Base-by-base conservation (phyloP, 2,797 vertebrate species). In the Miichthys miiuy region DNA sequence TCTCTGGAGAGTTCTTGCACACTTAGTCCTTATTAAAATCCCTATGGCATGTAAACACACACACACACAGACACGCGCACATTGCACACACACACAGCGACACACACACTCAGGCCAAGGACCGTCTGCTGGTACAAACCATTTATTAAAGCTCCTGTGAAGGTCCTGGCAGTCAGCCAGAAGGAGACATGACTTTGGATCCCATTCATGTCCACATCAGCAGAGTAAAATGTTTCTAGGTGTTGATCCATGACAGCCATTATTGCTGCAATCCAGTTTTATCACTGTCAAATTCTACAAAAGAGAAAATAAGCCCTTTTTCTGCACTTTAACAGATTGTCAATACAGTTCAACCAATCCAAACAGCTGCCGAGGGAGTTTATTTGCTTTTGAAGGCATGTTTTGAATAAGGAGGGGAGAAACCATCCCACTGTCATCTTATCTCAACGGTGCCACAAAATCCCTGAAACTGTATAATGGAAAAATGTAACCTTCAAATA, bases 121-220 rank as follows among this genome's bases (percentile, higher is more conserved):
- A 92, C 90, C 91, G 89, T 92, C 90, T 91, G 90, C 89, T 88
- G 88, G 88, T 93, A 91, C 93, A 94, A 93, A 91, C 85, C 93
- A 92, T 95, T 94, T 94, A 93, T 95, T 94, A 94, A 92, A 94
- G 91, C 89, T 92, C 75, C 90, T 91, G 90, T 94, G 93, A 94
- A 94, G 94, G 92, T 91, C 90, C 91, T 95, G 95, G 94, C 94
- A 91, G 89, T 90, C 89, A 90, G 93, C 93, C 93, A 95, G 89
- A 79, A 89, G 88, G 88, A 93, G 91, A 94, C 93, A 92, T 92
- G 91, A 91, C 91, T 93, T 92, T 92, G 92, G 93, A 93, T 91
- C 91, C 87, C 91, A 91, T 93, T 94, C 92, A 91, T 94, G 93
- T 93, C 93, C 89, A 92, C 91, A 92, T 92, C 90, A 92, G 93